Conservation (phyloP, 2,888 invertebrate genomes). For the Yponomeuta cagnagella region DNA sequence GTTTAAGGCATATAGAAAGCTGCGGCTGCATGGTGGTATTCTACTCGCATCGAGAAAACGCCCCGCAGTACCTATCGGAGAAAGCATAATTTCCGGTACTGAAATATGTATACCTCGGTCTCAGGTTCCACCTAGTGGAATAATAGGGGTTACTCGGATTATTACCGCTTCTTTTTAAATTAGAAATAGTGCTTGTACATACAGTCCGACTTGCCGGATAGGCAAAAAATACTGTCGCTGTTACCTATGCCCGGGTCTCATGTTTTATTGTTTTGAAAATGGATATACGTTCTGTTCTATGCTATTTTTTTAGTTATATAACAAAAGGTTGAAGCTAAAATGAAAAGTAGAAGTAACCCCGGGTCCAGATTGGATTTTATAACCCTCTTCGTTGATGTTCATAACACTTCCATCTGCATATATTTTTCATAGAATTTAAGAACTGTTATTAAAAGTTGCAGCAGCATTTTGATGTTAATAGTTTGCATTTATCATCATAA, state of each 20-base stretch:
- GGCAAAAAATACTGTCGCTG: too few species aligned
- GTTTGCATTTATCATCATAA: too few species aligned
- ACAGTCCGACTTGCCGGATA: too few species aligned
- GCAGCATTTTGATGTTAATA: too few species aligned
- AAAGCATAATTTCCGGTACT: conserved; percentile 70
- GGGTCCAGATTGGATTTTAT: neutral
- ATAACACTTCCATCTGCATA: neutral
- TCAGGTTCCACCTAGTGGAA: conserved; percentile 34
- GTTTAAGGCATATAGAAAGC: neutral
- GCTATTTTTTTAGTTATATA: neutral
- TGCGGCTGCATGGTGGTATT: neutral
- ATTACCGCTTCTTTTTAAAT: neutral
- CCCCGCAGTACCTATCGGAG: conserved; percentile 45
- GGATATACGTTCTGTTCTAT: too few species aligned
- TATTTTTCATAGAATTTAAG: neutral
- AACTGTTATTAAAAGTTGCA: neutral
- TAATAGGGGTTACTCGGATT: neutral
- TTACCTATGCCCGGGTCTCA: conserved; percentile 7
- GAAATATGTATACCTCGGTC: conserved; percentile 66
- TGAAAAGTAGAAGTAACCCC: neutral
- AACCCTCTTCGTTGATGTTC: neutral
- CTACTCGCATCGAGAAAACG: neutral
- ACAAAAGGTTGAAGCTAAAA: neutral
- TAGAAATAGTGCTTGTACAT: too few species aligned
- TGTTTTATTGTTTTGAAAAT: neutral